These are phyloP conservation scores for Muscidifurax raptorellus DNA, from an alignment of 1,140 invertebrate species.

Conservation along the genomic window DNA sequence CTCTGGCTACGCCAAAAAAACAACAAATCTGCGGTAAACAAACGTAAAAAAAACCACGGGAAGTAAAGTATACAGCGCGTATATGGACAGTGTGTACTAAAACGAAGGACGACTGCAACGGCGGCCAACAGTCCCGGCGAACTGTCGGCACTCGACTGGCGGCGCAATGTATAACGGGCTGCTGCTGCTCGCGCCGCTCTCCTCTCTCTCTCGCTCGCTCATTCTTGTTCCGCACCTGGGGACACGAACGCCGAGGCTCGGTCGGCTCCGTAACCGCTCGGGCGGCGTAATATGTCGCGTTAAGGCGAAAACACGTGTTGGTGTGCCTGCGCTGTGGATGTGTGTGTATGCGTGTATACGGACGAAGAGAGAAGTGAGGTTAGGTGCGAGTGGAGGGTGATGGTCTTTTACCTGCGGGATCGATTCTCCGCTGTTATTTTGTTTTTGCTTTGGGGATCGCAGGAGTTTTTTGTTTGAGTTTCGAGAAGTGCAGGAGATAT, in stretches of 20 bases:
- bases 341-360: not conserved
- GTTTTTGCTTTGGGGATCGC: too few species aligned
- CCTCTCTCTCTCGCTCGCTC: conserved; percentile 17
- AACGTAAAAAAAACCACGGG: too few species aligned
- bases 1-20: too few species aligned
- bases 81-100: too few species aligned
- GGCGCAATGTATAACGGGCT: conserved; percentile 40
- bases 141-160: conserved; percentile 54
- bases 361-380: conserved; percentile 2
- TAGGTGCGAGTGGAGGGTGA: not conserved
- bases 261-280: not conserved
- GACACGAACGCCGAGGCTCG: conserved; percentile 50
- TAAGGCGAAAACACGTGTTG: conserved; percentile 15
- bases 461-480: too few species aligned
- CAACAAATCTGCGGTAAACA: too few species aligned
- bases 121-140: conserved; percentile 48
- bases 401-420: not conserved
- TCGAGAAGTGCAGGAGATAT: too few species aligned
- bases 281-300: not conserved
- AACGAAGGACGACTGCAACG: conserved; percentile 2
- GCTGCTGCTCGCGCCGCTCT: conserved; percentile 36
- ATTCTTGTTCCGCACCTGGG: conserved; percentile 49
- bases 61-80: not conserved
- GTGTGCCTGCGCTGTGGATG: too few species aligned
- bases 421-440: too few species aligned